Conservation (phyloP, 2,797 vertebrate genomes). For the Gallirallus australis region DNA sequence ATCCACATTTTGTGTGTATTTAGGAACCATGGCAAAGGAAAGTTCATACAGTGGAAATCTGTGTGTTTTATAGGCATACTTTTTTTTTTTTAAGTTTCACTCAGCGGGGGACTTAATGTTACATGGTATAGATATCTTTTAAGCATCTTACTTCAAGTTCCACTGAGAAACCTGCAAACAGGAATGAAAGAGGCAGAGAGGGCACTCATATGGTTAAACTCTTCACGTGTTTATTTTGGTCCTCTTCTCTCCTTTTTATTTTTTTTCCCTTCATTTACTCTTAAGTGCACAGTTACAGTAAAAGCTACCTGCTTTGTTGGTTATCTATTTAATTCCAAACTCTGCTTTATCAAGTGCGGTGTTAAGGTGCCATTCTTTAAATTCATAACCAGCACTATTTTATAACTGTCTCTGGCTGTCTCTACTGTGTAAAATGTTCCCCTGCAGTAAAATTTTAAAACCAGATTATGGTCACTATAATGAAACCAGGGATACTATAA, state of each 20-base stretch:
- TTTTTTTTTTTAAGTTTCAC: too few species aligned
- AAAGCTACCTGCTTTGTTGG: neutral
- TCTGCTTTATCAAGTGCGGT: neutral
- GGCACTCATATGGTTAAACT: neutral
- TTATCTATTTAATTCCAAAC: neutral
- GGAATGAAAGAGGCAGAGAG: neutral
- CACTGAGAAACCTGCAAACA: neutral
- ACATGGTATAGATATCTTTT: neutral
- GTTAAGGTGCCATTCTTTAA: neutral
- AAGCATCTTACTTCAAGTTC: neutral
- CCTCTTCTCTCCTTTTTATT: neutral
- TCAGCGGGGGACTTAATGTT: neutral
- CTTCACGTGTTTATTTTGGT: neutral
- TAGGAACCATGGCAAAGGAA: neutral
- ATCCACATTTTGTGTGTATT: neutral
- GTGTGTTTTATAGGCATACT: too few species aligned
- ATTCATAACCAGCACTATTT: neutral
- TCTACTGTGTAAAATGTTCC: neutral
- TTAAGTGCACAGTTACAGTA: neutral
- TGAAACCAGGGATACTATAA: neutral
- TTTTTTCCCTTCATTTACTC: neutral
- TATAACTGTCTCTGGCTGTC: neutral
- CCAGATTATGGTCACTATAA: neutral
- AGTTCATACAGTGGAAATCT: rapidly evolving
- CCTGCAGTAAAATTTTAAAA: neutral